These are phyloP conservation scores for Gadus chalcogrammus DNA, from an alignment of 2,113 vertebrate genomes.

Conservation along the genomic window DNA sequence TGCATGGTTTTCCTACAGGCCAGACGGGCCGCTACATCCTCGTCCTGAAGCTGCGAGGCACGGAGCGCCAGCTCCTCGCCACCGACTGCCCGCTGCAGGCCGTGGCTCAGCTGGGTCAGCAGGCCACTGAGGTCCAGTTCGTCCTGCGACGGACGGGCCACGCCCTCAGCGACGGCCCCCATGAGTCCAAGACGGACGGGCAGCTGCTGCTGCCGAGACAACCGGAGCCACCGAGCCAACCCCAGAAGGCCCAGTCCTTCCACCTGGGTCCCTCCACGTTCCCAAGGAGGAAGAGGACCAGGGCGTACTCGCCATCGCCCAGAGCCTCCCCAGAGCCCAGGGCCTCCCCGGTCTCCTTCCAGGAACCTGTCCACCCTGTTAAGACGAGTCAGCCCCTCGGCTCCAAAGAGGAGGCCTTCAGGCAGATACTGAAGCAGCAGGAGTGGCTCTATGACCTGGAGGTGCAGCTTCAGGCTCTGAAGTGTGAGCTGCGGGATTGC, in stretches of 20 bases:
- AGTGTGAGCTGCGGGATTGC: slow-evolving; percentile 67
- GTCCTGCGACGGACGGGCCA: slow-evolving; percentile 83
- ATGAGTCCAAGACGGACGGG: slow-evolving; percentile 31
- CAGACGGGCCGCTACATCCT: slow-evolving; percentile 91
- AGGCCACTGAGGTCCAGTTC: slow-evolving; percentile 84
- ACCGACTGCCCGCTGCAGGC: slow-evolving; percentile 81
- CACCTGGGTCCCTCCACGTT: slow-evolving; percentile 62
- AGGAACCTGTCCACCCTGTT: background rate
- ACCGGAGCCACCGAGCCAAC: slow-evolving; percentile 65
- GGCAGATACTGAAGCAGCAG: slow-evolving; percentile 76
- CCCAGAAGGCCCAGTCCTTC: slow-evolving; percentile 75
- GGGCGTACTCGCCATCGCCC: slow-evolving; percentile 20
- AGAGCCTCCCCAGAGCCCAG: slow-evolving; percentile 41
- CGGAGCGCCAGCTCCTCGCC: slow-evolving; percentile 80
- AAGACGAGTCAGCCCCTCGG: background rate
- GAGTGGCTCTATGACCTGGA: slow-evolving; percentile 73
- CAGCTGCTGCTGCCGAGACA: slow-evolving; percentile 26
- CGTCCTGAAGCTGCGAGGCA: slow-evolving; percentile 81
- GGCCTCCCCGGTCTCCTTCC: slow-evolving; percentile 28
- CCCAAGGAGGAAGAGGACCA: slow-evolving; percentile 28
- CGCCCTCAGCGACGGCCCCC: slow-evolving; percentile 65
- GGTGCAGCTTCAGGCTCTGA: slow-evolving; percentile 64
- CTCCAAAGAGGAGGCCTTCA: slow-evolving; percentile 78
- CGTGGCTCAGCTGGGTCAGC: slow-evolving; percentile 84
- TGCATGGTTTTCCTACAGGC: slow-evolving; percentile 63